Conservation (phyloP, 2,797 vertebrate species). For the Sebastes minor region DNA sequence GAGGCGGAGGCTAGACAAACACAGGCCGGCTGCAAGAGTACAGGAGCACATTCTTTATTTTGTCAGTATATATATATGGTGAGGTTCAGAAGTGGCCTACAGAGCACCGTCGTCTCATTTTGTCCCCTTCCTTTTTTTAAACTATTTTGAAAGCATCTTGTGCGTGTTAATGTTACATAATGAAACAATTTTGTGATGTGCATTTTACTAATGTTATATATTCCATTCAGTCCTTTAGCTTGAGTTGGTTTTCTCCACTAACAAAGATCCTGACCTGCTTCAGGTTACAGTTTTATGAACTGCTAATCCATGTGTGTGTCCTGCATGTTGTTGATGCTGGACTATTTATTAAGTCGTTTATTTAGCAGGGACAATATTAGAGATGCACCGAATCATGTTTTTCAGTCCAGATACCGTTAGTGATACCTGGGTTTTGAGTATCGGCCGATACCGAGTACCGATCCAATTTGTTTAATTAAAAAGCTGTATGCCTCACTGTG, state of each 20-base stretch:
- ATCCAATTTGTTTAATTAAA: too few species aligned
- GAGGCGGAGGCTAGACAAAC: constrained; percentile 79
- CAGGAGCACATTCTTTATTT: constrained; percentile 76
- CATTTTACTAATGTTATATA: neutral
- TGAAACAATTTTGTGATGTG: constrained; percentile 1
- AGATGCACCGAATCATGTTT: too few species aligned
- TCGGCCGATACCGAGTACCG: too few species aligned
- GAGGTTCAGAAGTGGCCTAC: constrained; percentile 53
- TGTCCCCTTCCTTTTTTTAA: neutral
- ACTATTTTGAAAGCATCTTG: constrained; percentile 14
- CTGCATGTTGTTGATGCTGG: neutral
- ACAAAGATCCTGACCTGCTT: neutral
- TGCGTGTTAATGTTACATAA: neutral
- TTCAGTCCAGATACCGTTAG: too few species aligned
- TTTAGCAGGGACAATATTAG: neutral
- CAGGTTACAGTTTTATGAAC: neutral
- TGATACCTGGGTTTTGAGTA: too few species aligned
- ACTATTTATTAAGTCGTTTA: neutral
- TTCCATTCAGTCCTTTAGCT: neutral
- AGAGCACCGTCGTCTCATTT: constrained; percentile 55
- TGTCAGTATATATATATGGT: constrained; percentile 59
- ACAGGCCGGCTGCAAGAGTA: constrained; percentile 61
- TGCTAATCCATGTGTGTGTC: neutral
- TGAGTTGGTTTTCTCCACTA: neutral
- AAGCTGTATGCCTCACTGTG: too few species aligned